Percentiles rank a stretch among this genome's conserved stretches.
These are phyloP conservation scores for Paraescarpia echinospica DNA, from an alignment of 1,140 invertebrate genomes.

Conservation along the genomic window DNA sequence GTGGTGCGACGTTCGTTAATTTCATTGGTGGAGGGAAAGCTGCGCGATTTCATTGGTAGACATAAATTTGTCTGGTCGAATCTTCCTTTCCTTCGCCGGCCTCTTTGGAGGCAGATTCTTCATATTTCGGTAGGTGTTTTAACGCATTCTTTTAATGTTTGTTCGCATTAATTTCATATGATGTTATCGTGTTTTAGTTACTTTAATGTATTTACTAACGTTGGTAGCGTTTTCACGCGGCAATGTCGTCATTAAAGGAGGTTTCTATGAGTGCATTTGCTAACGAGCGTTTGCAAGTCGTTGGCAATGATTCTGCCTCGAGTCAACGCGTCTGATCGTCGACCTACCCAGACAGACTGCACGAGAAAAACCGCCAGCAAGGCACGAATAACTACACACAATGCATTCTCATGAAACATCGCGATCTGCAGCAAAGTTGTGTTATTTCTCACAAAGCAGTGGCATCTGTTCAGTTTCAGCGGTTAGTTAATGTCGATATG, in stretches of 20 bases:
- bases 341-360: neutral
- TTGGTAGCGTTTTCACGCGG: neutral
- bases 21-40: neutral
- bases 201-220: neutral
- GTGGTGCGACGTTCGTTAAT: neutral
- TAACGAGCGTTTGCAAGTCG: neutral
- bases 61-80: constrained; percentile 5
- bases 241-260: neutral
- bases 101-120: neutral
- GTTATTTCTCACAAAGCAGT: neutral
- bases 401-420: neutral
- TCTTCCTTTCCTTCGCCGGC: neutral
- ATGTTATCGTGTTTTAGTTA: neutral
- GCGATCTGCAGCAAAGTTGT: neutral
- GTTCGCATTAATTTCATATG: neutral
- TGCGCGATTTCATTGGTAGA: neutral
- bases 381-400: neutral
- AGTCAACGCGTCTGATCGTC: neutral
- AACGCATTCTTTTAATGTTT: neutral
- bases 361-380: neutral
- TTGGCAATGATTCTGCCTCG: neutral
- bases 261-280: neutral
- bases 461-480: neutral
- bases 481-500: neutral
- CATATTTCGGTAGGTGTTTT: neutral